Evolutionary conservation across 2,797 vertebrate species (phyloP).

Genomic region (Sebastes miniatus): DNA sequence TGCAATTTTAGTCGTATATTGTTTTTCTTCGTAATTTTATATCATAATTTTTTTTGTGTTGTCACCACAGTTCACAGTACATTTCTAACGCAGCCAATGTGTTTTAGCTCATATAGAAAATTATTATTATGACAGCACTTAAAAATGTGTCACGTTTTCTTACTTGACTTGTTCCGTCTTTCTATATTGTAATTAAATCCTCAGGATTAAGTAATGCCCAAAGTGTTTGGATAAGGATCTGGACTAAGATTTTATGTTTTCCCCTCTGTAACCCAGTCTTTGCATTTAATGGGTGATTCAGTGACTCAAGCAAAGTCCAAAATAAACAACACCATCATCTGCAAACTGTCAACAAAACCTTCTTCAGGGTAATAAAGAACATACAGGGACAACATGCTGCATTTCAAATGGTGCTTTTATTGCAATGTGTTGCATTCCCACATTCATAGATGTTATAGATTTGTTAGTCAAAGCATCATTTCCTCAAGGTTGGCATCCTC

Average conservation of each 20-base stretch:
- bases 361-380: neutral
- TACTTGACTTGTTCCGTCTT: neutral
- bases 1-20: no score
- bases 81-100: neutral
- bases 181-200: neutral
- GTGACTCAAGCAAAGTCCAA: neutral
- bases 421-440: slow-evolving; percentile 90
- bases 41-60: no score
- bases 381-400: slow-evolving; percentile 33
- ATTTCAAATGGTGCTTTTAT: slow-evolving; percentile 89
- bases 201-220: neutral
- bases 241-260: neutral
- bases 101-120: neutral
- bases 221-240: neutral
- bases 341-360: neutral
- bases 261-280: neutral
- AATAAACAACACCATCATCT: neutral
- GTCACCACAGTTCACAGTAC: neutral
- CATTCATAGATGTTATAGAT: slow-evolving; percentile 89
- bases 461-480: slow-evolving; percentile 88
- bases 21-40: no score
- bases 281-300: neutral
- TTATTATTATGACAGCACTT: neutral
- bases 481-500: slow-evolving; percentile 83
- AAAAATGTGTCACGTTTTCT: neutral